Conservation (phyloP, 2,888 invertebrate species). For the Melanophora roralis region DNA sequence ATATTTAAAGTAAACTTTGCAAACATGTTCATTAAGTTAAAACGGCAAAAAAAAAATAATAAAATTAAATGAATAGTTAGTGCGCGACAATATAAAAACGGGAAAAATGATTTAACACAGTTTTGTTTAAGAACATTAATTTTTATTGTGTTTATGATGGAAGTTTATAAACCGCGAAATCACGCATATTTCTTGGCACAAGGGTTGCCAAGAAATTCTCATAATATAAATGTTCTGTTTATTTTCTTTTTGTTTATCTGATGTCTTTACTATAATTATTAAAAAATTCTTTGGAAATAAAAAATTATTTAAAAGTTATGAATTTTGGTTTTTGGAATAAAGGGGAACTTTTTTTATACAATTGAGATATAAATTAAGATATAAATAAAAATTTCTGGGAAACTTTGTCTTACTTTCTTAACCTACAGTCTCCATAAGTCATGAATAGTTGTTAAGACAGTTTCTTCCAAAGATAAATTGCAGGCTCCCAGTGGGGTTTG, state of each 20-base stretch:
- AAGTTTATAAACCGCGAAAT: conserved; percentile 47
- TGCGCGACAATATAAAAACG: conserved; percentile 44
- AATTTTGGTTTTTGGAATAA: neutral
- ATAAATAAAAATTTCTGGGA: too few relatives aligned
- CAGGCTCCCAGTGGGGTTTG: too few relatives aligned
- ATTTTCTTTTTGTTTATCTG: too few relatives aligned
- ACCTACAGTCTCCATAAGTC: too few relatives aligned
- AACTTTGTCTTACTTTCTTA: too few relatives aligned
- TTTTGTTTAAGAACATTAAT: conserved; percentile 48
- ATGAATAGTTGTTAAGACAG: too few relatives aligned
- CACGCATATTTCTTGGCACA: conserved; percentile 35
- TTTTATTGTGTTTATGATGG: conserved; percentile 31
- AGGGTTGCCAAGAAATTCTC: conserved; percentile 49
- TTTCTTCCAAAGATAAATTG: too few relatives aligned
- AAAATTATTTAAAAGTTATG: neutral
- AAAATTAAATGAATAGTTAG: neutral
- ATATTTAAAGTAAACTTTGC: conserved; percentile 1
- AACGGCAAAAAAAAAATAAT: neutral
- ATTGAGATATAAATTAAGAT: too few relatives aligned
- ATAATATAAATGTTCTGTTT: neutral
- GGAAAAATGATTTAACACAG: conserved; percentile 54
- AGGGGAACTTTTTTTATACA: neutral
- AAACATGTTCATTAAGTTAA: conserved; percentile 56
- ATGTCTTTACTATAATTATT: conserved; percentile 15
- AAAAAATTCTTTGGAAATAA: conserved; percentile 27